These are phyloP conservation scores for Chloroceryle amazona DNA, from an alignment of 2,797 vertebrate species.

Conservation along the genomic window DNA sequence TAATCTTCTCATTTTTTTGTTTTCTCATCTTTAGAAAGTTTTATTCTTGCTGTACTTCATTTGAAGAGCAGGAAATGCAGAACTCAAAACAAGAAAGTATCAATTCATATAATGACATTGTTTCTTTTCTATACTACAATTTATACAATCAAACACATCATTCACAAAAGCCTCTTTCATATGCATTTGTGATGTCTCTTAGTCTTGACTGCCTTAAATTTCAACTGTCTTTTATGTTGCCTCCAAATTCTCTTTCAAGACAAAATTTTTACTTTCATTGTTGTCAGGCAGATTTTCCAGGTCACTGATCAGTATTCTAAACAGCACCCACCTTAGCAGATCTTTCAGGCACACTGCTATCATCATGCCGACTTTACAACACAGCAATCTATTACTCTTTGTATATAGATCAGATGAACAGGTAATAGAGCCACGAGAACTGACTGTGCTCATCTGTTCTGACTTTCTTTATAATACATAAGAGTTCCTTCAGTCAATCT, in stretches of 20 bases:
- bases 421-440: background rate
- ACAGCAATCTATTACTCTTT: background rate
- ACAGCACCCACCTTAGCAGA: background rate
- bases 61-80: background rate
- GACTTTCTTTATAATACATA: background rate
- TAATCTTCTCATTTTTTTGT: background rate
- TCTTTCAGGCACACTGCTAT: slow-evolving; percentile 4
- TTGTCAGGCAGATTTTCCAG: background rate
- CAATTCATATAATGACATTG: background rate
- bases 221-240: background rate
- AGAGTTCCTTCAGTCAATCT: slow-evolving; percentile 40
- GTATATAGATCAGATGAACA: background rate
- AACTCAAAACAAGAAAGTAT: background rate
- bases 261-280: background rate
- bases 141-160: background rate
- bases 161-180: background rate
- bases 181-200: background rate
- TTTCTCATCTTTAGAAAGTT: background rate
- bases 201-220: background rate
- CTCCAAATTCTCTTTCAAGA: background rate
- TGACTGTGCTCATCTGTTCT: slow-evolving; percentile 13
- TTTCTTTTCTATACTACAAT: background rate
- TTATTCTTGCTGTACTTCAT: background rate
- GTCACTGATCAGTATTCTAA: background rate
- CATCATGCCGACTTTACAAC: slow-evolving; percentile 7